These are phyloP conservation scores for Catocala nupta DNA, from an alignment of 2,888 invertebrate genomes.

Conservation along the genomic window DNA sequence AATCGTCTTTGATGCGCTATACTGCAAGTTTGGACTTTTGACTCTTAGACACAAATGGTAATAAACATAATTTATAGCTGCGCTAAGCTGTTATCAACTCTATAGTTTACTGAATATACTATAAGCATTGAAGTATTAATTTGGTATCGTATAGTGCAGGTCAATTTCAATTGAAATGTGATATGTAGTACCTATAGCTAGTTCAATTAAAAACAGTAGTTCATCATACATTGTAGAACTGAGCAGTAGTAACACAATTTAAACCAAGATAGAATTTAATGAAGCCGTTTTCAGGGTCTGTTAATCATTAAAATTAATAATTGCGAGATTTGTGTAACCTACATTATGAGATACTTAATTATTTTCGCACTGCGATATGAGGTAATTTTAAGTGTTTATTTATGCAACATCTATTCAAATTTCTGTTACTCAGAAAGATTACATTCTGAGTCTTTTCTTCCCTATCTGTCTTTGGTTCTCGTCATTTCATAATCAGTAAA, in stretches of 20 bases:
- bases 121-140: too few species aligned
- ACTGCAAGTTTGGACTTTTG: too few species aligned
- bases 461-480: too few species aligned
- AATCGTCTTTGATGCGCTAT: too few species aligned
- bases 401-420: background rate
- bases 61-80: too few species aligned
- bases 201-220: background rate
- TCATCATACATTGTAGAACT: slow-evolving; percentile 10
- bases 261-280: slow-evolving; percentile 12
- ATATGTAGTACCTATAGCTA: background rate
- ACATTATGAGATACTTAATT: slow-evolving; percentile 3
- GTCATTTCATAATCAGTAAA: too few species aligned
- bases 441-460: too few species aligned
- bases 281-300: slow-evolving; percentile 13
- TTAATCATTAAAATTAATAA: slow-evolving; percentile 5
- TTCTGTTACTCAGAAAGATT: too few species aligned
- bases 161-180: slow-evolving; percentile 23
- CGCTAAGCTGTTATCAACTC: too few species aligned
- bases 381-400: slow-evolving; percentile 1
- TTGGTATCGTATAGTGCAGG: too few species aligned
- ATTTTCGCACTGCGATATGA: background rate
- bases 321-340: slow-evolving; percentile 8
- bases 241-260: slow-evolving; percentile 6
- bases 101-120: too few species aligned
- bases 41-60: too few species aligned